Conservation (phyloP, 2,797 vertebrate genomes). For the Dipus sagitta region DNA sequence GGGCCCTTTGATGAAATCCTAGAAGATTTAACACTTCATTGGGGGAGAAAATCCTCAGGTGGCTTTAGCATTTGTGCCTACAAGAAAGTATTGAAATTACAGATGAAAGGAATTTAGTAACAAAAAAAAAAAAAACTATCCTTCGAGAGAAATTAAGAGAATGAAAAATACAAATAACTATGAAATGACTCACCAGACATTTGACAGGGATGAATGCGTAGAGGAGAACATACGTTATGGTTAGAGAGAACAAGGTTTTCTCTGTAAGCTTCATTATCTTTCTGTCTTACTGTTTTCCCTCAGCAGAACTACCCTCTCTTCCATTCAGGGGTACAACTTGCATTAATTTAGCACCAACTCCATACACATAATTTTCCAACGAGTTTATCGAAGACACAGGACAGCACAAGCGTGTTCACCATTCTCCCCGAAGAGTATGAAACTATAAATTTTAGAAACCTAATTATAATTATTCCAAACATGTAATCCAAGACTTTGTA, state of each 20-base stretch:
- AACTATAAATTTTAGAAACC: not conserved
- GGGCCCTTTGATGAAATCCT: not conserved
- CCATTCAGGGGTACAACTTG: not conserved
- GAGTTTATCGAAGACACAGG: not conserved
- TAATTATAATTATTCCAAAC: not conserved
- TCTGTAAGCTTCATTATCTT: not conserved
- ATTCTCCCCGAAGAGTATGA: not conserved
- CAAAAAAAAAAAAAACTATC: not conserved
- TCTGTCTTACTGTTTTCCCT: not conserved
- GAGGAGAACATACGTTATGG: not conserved
- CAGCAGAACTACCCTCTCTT: not conserved
- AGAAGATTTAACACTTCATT: not conserved
- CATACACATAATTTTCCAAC: not conserved
- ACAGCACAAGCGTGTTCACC: not conserved
- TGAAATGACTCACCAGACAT: not conserved
- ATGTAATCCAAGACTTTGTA: not conserved
- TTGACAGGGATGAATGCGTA: not conserved
- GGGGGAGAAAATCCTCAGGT: not conserved
- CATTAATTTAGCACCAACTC: not conserved
- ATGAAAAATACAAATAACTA: not conserved
- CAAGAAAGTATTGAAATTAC: not conserved
- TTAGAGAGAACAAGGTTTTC: not conserved
- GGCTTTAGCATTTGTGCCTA: not conserved
- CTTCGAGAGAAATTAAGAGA: not conserved
- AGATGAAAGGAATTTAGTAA: not conserved